phyloP scores from a whole-genome alignment of 2,797 vertebrate genomes.

The Tragopan temminckii region DNA sequence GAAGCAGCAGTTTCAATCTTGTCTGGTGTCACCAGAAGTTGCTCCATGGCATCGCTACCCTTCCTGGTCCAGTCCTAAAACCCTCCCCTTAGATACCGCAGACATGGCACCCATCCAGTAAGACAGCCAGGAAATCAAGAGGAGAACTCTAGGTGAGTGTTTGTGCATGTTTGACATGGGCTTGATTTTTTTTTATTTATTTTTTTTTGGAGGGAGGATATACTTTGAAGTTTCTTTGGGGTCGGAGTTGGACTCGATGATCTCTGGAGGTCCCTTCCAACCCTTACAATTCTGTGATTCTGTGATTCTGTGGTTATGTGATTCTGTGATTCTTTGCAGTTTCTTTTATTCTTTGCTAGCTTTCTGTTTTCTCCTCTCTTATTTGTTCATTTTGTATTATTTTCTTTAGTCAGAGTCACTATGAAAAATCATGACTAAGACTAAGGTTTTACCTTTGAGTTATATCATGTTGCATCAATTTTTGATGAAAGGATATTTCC shows the following conservation, averaged over 20 bases:
- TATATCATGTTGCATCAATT: not conserved
- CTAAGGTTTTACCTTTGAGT: not conserved
- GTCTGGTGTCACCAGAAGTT: not conserved
- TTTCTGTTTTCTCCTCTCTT: not conserved
- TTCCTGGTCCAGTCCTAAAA: not conserved
- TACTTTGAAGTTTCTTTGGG: not conserved
- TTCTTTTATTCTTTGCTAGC: not conserved
- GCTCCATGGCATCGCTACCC: not conserved
- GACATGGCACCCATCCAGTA: not conserved
- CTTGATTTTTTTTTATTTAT: not conserved
- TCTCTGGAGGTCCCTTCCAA: too few relatives aligned
- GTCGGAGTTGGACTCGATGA: too few relatives aligned
- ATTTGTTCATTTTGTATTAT: not conserved
- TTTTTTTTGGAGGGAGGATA: not conserved
- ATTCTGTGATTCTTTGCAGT: not conserved
- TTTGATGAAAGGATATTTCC: slow-evolving; percentile 5
- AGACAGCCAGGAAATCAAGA: not conserved
- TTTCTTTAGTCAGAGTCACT: not conserved
- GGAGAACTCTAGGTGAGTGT: not conserved
- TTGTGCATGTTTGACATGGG: not conserved
- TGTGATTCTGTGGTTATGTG: too few relatives aligned
- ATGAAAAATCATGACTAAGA: not conserved
- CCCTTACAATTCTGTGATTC: too few relatives aligned
- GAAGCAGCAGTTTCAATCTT: not conserved
- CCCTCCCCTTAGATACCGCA: not conserved